Conservation (phyloP, 2,888 invertebrate species). For the Adelphocoris suturalis region DNA sequence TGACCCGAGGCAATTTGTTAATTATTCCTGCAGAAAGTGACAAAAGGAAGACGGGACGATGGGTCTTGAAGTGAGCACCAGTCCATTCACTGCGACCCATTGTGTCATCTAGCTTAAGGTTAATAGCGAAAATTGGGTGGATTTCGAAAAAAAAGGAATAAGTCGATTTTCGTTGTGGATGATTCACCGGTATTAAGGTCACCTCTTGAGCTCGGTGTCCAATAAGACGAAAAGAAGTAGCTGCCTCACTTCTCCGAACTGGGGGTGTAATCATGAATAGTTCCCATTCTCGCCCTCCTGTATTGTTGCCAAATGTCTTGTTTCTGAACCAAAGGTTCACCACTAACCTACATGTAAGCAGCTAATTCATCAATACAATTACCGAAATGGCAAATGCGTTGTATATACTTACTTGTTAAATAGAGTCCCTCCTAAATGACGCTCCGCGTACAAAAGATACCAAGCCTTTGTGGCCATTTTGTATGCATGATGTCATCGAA, state of each 20-base stretch:
- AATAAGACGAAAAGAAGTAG: not conserved
- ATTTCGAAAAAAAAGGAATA: not conserved
- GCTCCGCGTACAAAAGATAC: no score
- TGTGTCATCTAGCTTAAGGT: not conserved
- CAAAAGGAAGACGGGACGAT: not conserved
- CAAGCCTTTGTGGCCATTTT: no score
- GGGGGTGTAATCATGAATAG: not conserved
- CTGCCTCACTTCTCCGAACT: not conserved
- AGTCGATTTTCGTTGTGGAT: not conserved
- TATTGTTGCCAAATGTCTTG: no score
- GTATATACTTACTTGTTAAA: no score
- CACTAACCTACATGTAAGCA: no score
- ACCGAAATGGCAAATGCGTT: no score
- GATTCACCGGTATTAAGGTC: not conserved
- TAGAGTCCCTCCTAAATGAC: no score
- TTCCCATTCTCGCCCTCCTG: no score
- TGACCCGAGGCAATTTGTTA: constrained; percentile 1
- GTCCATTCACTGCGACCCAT: not conserved
- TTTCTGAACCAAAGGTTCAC: no score
- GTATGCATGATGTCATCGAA: no score
- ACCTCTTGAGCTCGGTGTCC: not conserved
- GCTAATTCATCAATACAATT: no score
- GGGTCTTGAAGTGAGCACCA: not conserved
- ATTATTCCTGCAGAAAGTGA: not conserved
- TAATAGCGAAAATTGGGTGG: not conserved